phyloP scores from a whole-genome alignment of 64 coral and sea anemone genomes.

The Pocillopora verrucosa region DNA sequence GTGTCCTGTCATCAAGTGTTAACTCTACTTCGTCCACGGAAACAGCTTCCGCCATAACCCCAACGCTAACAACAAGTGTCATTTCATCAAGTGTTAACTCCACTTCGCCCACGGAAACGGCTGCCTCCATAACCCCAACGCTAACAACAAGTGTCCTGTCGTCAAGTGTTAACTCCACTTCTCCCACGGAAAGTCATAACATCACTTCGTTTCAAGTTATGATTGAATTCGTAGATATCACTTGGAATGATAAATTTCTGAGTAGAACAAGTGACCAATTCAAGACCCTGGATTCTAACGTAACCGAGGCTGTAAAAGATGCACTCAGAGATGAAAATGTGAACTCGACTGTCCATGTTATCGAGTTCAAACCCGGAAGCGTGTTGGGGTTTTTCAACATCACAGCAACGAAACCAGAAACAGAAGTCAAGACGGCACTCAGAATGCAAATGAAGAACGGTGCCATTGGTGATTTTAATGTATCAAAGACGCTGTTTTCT shows the following conservation, averaged over 20 bases:
- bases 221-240: slow-evolving; percentile 1
- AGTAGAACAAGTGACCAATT: neutral
- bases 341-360: neutral
- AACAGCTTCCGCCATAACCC: neutral
- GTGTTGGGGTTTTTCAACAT: slow-evolving; percentile 24
- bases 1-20: neutral
- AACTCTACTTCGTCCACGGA: no score
- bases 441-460: neutral
- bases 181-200: neutral
- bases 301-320: neutral
- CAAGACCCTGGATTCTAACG: neutral
- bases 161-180: neutral
- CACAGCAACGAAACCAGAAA: neutral
- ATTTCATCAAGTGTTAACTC: neutral
- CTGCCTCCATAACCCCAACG: neutral
- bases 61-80: neutral
- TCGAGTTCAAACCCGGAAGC: slow-evolving; percentile 30
- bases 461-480: neutral
- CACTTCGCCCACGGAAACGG: no score
- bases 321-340: neutral
- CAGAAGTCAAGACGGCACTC: neutral
- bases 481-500: slow-evolving; percentile 25
- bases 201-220: neutral
- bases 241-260: slow-evolving; percentile 15
- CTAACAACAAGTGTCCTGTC: neutral